Base-by-base conservation (phyloP, 2,797 vertebrate species). In the Hydrocynus forskahlii region DNA sequence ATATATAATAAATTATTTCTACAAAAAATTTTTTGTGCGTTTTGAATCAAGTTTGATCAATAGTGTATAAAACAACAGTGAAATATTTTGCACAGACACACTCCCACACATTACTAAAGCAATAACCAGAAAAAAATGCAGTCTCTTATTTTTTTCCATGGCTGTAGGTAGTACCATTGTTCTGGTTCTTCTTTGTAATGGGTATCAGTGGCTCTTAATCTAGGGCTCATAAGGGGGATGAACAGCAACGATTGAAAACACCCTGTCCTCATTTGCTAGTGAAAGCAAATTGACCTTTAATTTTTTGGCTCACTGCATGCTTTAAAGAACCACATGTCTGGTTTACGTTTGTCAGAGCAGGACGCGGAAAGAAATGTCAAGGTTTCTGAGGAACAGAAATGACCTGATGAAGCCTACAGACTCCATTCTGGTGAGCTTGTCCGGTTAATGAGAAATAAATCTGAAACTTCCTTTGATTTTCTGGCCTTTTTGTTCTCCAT, bases 211-310 rank as follows among this genome's bases (percentile, higher is more conserved):
- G 60, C 60, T 14, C 12, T 63, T 14, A 25, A 14, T 63, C 23
- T 35, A 10, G 12, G 35, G 60, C 60, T 14, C 13, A 14, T 29
- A 25, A 29, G 60, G 4, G 12, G 60, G 60, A 63, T 35, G 60
- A n/a, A n/a, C n/a, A n/a, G n/a, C n/a, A n/a, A n/a, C n/a, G n/a
- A n/a, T n/a, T n/a, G n/a, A n/a, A n/a, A n/a, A 16, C 25, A 63
- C 60, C 29, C 25, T 5, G 13, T 3, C 60, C 60, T 63, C 60
- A 17, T 23, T 23, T 23, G 23, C 60, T 63, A 63, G 60, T 63
- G 35, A 63, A 63, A 63, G 60, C 60, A 63, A 63, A 63, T 63
- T 25, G 60, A 63, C 50, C 60, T 63, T 63, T 63, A 63, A 63
- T 63, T 25, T 63, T 29, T 12, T 63, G 60, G 25, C 23, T 63